phyloP scores from a whole-genome alignment of 2,888 invertebrate species.

The Mantis religiosa region DNA sequence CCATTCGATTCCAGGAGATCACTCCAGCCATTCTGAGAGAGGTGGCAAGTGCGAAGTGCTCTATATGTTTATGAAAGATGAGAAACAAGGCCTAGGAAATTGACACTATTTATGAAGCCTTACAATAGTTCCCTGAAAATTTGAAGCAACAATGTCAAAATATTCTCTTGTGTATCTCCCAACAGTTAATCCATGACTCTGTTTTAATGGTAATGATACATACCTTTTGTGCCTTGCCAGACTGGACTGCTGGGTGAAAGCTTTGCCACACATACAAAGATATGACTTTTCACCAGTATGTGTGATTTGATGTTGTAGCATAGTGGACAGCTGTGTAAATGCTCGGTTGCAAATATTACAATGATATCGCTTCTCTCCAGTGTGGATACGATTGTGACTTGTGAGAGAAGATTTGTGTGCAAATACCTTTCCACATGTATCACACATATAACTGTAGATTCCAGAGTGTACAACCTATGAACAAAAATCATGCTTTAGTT shows the following conservation, averaged over 20 bases:
- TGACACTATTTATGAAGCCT: no score
- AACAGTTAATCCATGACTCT: no score
- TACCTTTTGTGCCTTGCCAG: conserved; percentile 20
- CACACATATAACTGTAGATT: conserved; percentile 22
- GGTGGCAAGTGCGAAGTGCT: no score
- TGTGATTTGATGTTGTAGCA: conserved; percentile 23
- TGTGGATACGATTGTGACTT: conserved; percentile 25
- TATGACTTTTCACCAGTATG: conserved; percentile 25
- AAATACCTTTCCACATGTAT: conserved; percentile 23
- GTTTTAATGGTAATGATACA: background rate
- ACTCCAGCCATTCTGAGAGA: no score
- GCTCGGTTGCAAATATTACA: conserved; percentile 21
- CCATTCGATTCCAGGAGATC: no score
- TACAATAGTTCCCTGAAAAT: no score
- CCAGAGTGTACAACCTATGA: conserved; percentile 18
- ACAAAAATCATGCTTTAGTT: no score
- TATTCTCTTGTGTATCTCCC: no score
- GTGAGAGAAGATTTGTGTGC: conserved; percentile 12
- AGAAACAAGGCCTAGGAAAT: no score
- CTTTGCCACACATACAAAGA: conserved; percentile 19
- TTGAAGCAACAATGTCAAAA: no score
- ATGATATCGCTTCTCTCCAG: conserved; percentile 21
- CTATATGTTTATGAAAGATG: no score
- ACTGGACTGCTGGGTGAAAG: conserved; percentile 24
- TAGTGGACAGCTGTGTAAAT: conserved; percentile 24